Conservation (phyloP, 2,113 vertebrate genomes). For the Vombatus ursinus region DNA sequence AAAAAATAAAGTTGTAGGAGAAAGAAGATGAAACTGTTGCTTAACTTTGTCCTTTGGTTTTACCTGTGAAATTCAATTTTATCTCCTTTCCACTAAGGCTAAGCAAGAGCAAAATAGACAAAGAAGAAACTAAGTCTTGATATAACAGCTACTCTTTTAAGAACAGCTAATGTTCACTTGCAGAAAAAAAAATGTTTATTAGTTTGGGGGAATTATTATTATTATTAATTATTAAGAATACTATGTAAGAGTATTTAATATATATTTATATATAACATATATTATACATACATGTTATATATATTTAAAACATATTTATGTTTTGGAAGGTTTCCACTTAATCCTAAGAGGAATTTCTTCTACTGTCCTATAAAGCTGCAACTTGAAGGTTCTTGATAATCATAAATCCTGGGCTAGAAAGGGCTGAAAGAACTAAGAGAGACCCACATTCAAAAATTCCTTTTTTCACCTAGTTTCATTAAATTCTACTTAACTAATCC, state of each 20-base stretch:
- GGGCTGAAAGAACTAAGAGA: neutral
- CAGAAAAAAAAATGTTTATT: neutral
- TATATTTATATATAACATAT: too few species aligned
- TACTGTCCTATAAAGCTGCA: neutral
- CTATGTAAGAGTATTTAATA: neutral
- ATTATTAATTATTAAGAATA: too few species aligned
- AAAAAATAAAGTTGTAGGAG: too few species aligned
- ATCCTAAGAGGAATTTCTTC: neutral
- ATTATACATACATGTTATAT: too few species aligned
- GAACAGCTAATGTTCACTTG: neutral
- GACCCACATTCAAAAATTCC: neutral
- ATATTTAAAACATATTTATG: neutral
- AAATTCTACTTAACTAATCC: neutral
- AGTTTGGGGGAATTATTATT: neutral
- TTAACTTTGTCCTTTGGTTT: neutral
- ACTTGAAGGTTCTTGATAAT: neutral
- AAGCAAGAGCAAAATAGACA: neutral
- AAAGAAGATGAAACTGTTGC: neutral
- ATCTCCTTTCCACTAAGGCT: neutral
- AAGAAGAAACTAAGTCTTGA: neutral
- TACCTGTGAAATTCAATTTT: neutral
- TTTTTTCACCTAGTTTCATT: neutral
- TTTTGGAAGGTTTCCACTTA: neutral
- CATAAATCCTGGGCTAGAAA: neutral
- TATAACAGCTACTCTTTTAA: neutral